Evolutionary conservation across 2,888 invertebrate genomes (phyloP), one percentile per base, ranked within the genome.

Genomic region (Philereme transversata): DNA sequence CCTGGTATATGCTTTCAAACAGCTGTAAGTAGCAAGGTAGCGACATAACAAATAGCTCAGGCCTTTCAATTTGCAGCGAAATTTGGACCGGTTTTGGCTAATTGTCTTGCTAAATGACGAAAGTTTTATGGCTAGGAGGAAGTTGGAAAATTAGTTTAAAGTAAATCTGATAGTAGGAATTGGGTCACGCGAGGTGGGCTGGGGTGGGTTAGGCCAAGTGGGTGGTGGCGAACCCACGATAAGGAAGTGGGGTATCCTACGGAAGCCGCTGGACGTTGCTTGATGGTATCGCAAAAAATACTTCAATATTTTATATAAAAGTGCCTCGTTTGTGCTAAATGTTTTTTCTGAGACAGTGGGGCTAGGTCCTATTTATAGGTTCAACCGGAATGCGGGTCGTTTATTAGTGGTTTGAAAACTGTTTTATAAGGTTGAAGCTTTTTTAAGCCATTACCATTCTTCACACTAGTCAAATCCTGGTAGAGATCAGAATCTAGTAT

Each of bases 241-340:
- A 88, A 84, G 79, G 74, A 83, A 83, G 77, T 80, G 82, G 84
- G 78, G 84, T 85, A 83, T 83, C 77, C 84, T 79, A 80, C 82
- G 85, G 84, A 86, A 84, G 81, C 76, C 67, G 68, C 67, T 77
- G 80, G 78, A 78, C 78, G 73, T 43, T 44, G 46, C 75, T 65
- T 69, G 84, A 85, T 86, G 78, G 57, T 83, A 83, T 86, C 83
- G 64, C 57, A 60, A 74, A 81, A 83, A 78, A 74, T 75, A 49
- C 58, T 66, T 66, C 67, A 47, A 71, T 68, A 68, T 68, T 75
- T 71, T 64, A 66, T 22, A 22, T 22, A 22, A 22, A 22, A 22
- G 22, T 22, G 22, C 22, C 3, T 22, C 22, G 22, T 22, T 22
- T 3, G 22, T 22, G 22, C 22, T 22, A 22, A 22, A 22, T 22